Conservation (phyloP, 2,888 invertebrate genomes). For the Herminia tarsipennalis region DNA sequence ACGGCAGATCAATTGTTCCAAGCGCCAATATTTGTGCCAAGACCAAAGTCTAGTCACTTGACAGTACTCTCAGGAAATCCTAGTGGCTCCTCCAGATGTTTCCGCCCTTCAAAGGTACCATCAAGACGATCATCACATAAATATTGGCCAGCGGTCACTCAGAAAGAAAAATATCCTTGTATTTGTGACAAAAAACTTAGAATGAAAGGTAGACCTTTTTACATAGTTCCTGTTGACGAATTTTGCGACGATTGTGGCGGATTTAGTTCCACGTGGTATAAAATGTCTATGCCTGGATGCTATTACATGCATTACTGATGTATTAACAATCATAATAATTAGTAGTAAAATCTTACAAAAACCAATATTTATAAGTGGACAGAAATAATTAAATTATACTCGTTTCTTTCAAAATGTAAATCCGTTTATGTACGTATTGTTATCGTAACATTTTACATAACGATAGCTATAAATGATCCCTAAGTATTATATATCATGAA, state of each 20-base stretch:
- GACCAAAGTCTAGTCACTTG: constrained; percentile 6
- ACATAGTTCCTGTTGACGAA: constrained; percentile 17
- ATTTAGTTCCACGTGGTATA: constrained; percentile 10
- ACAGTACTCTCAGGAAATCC: background rate
- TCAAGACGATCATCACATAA: background rate
- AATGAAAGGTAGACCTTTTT: constrained; percentile 12
- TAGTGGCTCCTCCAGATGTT: background rate
- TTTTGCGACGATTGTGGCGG: constrained; percentile 22
- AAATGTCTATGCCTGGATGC: constrained; percentile 18
- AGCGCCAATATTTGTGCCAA: constrained; percentile 10
- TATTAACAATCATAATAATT: background rate
- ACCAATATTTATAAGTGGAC: too few relatives aligned
- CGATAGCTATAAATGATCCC: too few relatives aligned
- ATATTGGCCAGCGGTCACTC: constrained; percentile 2
- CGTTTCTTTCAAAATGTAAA: too few relatives aligned
- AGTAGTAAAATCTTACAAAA: too few relatives aligned
- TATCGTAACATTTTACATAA: too few relatives aligned
- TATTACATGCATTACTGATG: constrained; percentile 9
- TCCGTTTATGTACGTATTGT: too few relatives aligned
- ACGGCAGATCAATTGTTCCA: constrained; percentile 23
- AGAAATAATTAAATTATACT: too few relatives aligned
- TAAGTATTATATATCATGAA: too few relatives aligned
- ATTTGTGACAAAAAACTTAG: constrained; percentile 14
- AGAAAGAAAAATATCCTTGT: constrained; percentile 15
- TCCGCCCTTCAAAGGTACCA: background rate